Base-by-base conservation (phyloP, 2,888 invertebrate genomes). In the Hirtodrosophila histrioides region DNA sequence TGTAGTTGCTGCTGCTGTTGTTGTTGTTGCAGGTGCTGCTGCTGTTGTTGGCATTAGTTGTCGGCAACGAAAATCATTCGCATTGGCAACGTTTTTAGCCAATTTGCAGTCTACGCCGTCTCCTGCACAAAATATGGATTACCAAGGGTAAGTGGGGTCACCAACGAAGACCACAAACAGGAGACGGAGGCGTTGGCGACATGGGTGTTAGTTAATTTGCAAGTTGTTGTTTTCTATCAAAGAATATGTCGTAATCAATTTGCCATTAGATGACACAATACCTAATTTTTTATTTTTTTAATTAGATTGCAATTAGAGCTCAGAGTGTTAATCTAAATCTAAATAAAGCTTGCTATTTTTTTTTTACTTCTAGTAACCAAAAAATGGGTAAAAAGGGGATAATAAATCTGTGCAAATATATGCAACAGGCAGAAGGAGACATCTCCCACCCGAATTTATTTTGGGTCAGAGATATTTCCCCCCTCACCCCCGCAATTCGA, bases 51-150 rank as follows among this genome's bases (percentile, higher is more conserved):
- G 33, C 61, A 56, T 40, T 41, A 29, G 55, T 11, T 46, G 55
- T 44, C 45, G 60, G 60, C 71, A 65, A 53, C 55, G 71, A 1
- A 65, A 70, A 58, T 53, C 71, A 45, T 41, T 41, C 23, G 33
- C 54, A 55, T 64, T 70, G 64, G 55, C 69, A 70, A 51, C 71
- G 37, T 35, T 60, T 56, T 53, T n/a, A 49, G 65, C 71, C 65
- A 70, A 70, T 71, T 67, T 71, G 58, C 58, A 12, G 58, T 46
- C 53, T 40, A 35, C n/a, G 35, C 37, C 35, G 45, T 44, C 49
- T 41, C 35, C 50, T 39, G 50, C 37, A 10, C 31, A 31, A 45
- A 43, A 39, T 24, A 24, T 17, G 24, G 33, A 37, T 27, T 37
- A 8, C 8, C 27, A 40, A 17, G 31, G 45, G 45, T 41, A 31